A percentile compares a stretch with the other conserved stretches of the same genome.
phyloP scores from a whole-genome alignment of 2,888 invertebrate genomes.

The Caenorhabditis sp. region DNA sequence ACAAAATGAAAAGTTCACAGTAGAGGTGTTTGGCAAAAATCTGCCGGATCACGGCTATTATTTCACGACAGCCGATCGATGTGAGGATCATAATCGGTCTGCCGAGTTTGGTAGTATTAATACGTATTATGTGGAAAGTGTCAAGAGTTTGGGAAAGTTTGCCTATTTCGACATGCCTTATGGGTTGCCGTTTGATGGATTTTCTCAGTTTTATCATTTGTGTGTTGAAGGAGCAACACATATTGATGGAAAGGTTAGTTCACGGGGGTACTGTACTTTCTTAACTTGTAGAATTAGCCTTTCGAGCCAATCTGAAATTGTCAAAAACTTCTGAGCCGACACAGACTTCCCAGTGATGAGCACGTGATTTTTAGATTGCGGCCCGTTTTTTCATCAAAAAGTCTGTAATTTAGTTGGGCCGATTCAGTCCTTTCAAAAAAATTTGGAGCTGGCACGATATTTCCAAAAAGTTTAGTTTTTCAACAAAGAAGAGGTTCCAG shows the following conservation, averaged over 20 bases:
- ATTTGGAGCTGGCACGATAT: too few species aligned
- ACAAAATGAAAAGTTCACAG: not conserved
- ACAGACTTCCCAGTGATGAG: too few species aligned
- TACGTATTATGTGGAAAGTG: not conserved
- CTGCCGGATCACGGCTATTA: not conserved
- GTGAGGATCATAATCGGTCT: not conserved
- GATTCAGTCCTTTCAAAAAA: too few species aligned
- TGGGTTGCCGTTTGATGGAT: not conserved
- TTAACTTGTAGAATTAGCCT: too few species aligned
- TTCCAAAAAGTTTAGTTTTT: too few species aligned
- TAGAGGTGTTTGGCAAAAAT: conserved; percentile 4
- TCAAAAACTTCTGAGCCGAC: too few species aligned
- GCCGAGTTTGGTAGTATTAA: not conserved
- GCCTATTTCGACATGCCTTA: not conserved
- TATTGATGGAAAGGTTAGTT: not conserved
- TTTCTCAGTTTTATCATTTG: not conserved
- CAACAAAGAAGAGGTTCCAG: too few species aligned
- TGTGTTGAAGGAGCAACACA: not conserved
- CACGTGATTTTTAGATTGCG: too few species aligned
- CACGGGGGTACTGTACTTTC: too few species aligned
- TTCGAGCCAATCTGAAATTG: too few species aligned
- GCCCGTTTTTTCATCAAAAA: too few species aligned
- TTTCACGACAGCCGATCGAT: not conserved
- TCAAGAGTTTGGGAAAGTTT: not conserved
- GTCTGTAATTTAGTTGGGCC: too few species aligned